Evolutionary conservation across 2,113 vertebrate species (phyloP).

Genomic region (Atrichornis clamosus): DNA sequence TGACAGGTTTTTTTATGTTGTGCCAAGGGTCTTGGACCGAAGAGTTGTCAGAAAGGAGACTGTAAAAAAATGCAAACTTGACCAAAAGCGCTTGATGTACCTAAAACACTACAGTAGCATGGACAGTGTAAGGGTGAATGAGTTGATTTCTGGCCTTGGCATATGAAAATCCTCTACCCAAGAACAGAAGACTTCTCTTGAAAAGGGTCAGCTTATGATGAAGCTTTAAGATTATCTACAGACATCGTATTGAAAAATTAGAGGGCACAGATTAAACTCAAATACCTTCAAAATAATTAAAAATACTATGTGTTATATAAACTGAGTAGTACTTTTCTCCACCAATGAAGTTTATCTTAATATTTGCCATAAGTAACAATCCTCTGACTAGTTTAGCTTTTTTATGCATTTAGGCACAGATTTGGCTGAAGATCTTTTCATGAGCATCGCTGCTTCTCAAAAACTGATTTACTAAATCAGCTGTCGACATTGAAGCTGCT

Average conservation of each 20-base stretch:
- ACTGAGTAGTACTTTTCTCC: neutral
- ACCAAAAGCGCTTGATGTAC: neutral
- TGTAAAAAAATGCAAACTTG: neutral
- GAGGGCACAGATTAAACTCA: neutral
- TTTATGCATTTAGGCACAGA: neutral
- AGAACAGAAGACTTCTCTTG: neutral
- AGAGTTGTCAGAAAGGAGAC: neutral
- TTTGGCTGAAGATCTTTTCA: neutral
- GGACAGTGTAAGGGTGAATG: neutral
- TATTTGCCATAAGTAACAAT: neutral
- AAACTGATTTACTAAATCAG: neutral
- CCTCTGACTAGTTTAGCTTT: neutral
- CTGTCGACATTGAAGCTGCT: neutral
- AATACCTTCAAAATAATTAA: neutral
- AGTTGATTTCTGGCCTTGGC: neutral
- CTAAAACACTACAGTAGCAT: neutral
- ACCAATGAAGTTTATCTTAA: neutral
- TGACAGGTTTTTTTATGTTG: neutral
- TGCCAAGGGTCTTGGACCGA: neutral
- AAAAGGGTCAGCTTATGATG: neutral
- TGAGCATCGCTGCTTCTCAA: neutral
- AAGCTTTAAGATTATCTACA: neutral
- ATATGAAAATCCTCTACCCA: neutral
- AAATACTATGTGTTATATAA: neutral
- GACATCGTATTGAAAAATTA: neutral